Base-by-base conservation (phyloP, 53 echinoderm and acorn worm genomes). In the Glandiceps talaboti region DNA sequence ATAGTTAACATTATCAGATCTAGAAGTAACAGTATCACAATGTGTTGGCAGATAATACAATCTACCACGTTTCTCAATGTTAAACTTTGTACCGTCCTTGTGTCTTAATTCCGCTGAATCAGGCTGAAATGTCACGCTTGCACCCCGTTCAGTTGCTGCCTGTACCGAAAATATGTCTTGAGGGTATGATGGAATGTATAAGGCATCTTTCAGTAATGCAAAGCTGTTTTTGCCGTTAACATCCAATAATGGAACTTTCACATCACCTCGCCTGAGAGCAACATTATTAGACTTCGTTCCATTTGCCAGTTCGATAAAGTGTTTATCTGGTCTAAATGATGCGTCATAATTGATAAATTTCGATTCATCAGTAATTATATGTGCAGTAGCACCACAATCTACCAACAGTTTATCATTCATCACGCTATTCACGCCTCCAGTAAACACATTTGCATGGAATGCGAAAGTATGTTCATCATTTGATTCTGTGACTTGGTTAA, bases 351-450 rank as follows among this genome's bases (percentile, higher is more conserved):
- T 81, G 0, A 77, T 32, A 76, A 77, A 81, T 27, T 86, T 81
- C 28, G 75, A 28, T 29, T 30, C 31, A 75, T 81, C 77, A 29
- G 82, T 82, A 28, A 82, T 30, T 33, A 86, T 77, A 72, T 86
- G 86, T 6, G 77, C 74, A 25, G 86, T 86, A 28, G 81, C 81
- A 0, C 86, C 86, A 73, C 77, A 86, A 72, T 86, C 81, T 27
- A 86, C 82, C 81, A 85, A 73, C 29, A 85, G 30, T 31, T 29
- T 12, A 29, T 78, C 30, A 14, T 26, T 73, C 26, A 14, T 14
- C 26, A 73, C 14, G 14, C 26, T 73, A 14, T 14, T 26, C 28
- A 28, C 29, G 76, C 27, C 26, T 26, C 29, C 76, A 75, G 1
- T 14, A 6, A 28, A 75, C 33, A 1, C n/a, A n/a, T n/a, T n/a